Base-by-base conservation (phyloP, 2,888 invertebrate species). In the Brachypalpus laphriformis region DNA sequence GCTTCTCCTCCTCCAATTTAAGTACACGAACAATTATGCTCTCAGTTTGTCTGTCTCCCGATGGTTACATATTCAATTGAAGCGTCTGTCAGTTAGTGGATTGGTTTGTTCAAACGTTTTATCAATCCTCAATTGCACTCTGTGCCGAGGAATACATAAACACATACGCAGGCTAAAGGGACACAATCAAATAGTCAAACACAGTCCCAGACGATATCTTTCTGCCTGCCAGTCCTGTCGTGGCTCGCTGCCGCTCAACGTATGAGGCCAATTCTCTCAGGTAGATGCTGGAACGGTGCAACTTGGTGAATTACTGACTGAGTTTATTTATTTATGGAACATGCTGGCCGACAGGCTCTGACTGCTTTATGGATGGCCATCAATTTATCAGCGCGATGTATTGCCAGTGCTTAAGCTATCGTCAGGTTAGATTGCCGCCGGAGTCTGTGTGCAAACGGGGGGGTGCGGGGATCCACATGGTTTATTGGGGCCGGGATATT, bases 251-350 rank as follows among this genome's bases (percentile, higher is more conserved):
- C 47, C 51, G 31, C 81, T 16, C 28, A 18, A 42, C 47, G 49
- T 65, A 51, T 54, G 77, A 71, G 56, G 71, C 70, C 51, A 77
- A 76, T 59, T 82, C 66, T 61, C 71, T 9, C 47, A 77, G 82
- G 71, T 81, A 66, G 16, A 61, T 54, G 71, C 49, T 49, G 51
- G 66, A 66, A 49, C 75, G 66, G 42, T 85, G 75, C 74, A 85
- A 59, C 81, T 45, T 85, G 70, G 78, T 77, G 81, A 86, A 87
- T 88, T 83, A 87, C 87, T 86, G 87, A 87, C 85, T 87, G 82
- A 86, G 86, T 87, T 87, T 87, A 87, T 88, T 87, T 88, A 88
- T 88, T 88, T 87, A 88, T 88, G 87, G 87, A 88, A 87, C 88
- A 88, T 88, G 88, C 81, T 87, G 85, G 59, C 87, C 87, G 88